A percentile compares a stretch with the other conserved stretches of the same genome.
Evolutionary conservation across 2,888 invertebrate species (phyloP).

Genomic region (Hybos culiciformis): DNA sequence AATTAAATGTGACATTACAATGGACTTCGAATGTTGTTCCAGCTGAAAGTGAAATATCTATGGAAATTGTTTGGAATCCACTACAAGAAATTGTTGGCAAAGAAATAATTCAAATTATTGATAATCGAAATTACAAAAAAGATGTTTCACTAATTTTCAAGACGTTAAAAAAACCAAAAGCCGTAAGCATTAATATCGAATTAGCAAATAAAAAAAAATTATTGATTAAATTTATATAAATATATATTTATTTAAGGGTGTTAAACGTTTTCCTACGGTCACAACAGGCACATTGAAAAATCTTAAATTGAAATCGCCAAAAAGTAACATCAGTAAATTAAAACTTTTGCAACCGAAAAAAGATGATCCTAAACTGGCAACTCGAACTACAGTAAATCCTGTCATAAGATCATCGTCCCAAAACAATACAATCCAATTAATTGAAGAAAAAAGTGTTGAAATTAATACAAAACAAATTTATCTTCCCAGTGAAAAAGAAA

Average conservation of each 20-base stretch:
- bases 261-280: constrained; percentile 29
- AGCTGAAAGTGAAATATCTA: constrained; percentile 39
- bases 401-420: no score
- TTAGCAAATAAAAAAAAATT: no score
- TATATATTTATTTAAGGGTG: constrained; percentile 18
- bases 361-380: no score
- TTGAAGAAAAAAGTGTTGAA: no score
- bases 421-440: no score
- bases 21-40: constrained; percentile 42
- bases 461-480: no score
- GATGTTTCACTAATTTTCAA: constrained; percentile 52
- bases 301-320: constrained; percentile 28
- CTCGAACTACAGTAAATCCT: no score
- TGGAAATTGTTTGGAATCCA: constrained; percentile 54
- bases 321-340: background rate
- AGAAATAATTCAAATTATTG: constrained; percentile 48
- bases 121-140: constrained; percentile 48
- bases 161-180: constrained; percentile 33
- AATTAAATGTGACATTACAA: constrained; percentile 43
- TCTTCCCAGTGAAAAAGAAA: no score
- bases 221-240: background rate
- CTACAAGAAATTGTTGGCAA: constrained; percentile 43
- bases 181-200: constrained; percentile 1
- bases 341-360: no score
- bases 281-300: constrained; percentile 17